These are phyloP conservation scores for Drosophila aldrichi DNA, from an alignment of 2,888 invertebrate genomes.

Conservation along the genomic window DNA sequence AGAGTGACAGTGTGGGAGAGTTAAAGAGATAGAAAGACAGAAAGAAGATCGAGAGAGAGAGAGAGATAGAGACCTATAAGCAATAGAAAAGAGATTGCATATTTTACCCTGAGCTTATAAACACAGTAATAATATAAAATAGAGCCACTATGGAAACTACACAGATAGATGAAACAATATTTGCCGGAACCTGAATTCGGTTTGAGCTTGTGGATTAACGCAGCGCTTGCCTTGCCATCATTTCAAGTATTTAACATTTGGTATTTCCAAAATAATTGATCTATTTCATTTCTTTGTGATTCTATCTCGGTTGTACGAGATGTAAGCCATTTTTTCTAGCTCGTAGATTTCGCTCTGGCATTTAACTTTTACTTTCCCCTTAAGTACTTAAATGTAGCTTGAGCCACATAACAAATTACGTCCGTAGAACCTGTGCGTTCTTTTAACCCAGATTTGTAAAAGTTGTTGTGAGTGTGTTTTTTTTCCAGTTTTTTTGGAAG, in stretches of 20 bases:
- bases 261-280: not conserved
- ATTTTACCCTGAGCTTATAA: not conserved
- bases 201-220: not conserved
- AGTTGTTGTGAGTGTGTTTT: not conserved
- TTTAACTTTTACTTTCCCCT: slow-evolving; percentile 56
- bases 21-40: not conserved
- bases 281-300: not conserved
- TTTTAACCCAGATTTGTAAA: slow-evolving; percentile 42
- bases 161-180: not conserved
- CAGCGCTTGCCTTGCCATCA: not conserved
- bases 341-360: slow-evolving; percentile 26
- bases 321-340: slow-evolving; percentile 7
- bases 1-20: no score
- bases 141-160: not conserved
- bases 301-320: slow-evolving; percentile 12
- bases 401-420: slow-evolving; percentile 51
- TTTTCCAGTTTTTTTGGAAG: not conserved
- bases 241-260: not conserved
- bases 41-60: no score
- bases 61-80: not conserved
- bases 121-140: not conserved
- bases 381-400: slow-evolving; percentile 38
- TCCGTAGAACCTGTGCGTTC: slow-evolving; percentile 38
- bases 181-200: not conserved
- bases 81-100: not conserved